phyloP scores from a whole-genome alignment of 1,140 invertebrate species.

The Diorhabda carinulata region DNA sequence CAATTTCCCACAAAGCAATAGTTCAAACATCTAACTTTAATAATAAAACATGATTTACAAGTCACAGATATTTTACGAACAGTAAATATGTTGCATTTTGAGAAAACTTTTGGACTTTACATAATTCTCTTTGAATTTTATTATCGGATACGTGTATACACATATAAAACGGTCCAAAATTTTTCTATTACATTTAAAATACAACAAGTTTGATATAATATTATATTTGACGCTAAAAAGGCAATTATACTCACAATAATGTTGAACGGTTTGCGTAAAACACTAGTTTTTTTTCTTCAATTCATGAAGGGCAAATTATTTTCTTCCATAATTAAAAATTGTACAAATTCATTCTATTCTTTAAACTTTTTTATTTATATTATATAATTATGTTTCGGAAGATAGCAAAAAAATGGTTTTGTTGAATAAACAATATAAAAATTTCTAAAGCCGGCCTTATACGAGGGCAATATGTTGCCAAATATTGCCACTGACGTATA shows the following conservation, averaged over 20 bases:
- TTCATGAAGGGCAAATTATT: no score
- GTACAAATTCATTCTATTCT: no score
- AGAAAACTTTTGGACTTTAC: slow-evolving; percentile 32
- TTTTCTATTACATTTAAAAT: slow-evolving; percentile 42
- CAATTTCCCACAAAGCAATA: slow-evolving; percentile 52
- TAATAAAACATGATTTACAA: slow-evolving; percentile 46
- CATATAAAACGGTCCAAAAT: slow-evolving; percentile 12
- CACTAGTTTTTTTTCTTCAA: no score
- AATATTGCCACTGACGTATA: no score
- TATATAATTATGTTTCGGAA: no score
- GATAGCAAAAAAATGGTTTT: no score
- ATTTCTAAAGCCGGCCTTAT: no score
- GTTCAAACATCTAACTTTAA: slow-evolving; percentile 49
- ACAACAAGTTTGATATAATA: slow-evolving; percentile 45
- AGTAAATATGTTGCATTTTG: slow-evolving; percentile 41
- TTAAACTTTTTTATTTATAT: no score
- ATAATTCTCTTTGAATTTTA: no score
- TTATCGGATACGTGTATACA: slow-evolving; percentile 11
- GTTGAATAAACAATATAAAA: no score
- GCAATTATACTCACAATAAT: slow-evolving; percentile 48
- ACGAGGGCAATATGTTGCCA: no score
- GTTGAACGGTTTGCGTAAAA: slow-evolving; percentile 21
- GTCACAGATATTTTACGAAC: slow-evolving; percentile 46
- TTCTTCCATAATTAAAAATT: no score
- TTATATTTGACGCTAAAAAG: slow-evolving; percentile 45